Evolutionary conservation across 2,797 vertebrate genomes (phyloP), one percentile per base, ranked within the genome.

Genomic region (Lagorchestes hirsutus): DNA sequence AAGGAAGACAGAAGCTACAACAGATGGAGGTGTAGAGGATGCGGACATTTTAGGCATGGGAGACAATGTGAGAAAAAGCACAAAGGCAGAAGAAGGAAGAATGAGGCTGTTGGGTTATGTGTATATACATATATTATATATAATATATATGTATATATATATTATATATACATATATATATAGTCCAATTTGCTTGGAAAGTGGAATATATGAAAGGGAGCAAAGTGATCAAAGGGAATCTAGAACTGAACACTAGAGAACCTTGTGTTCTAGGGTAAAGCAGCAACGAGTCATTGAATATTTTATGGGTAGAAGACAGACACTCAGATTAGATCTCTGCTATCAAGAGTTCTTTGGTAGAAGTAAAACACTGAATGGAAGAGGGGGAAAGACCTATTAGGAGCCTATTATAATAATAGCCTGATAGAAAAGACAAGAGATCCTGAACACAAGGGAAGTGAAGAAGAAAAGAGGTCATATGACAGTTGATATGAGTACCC

Each of bases 111-210:
- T 82, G n/a, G n/a, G 6, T 24, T 82, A 40, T 22, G 1, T 31
- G 13, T 55, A 0, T 54, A 11, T 11, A 11, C 5, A 11, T 3
- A 50, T 3, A 50, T 3, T n/a, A n/a, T n/a, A n/a, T n/a, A n/a
- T 50, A 50, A 50, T 52, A 52, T 52, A 52, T 5, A 52, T 52
- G 5, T 46, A 46, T 3, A 46, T 46, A 46, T 46, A 46, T 3
- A 46, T 46, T 46, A 46, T 46, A 46, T 46, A 46, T 57, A 57
- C 9, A 11, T 54, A 59, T 31, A 22, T 74, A 22, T 22, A 40
- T 74, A 74, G 5, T 40, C n/a, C 67, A 82, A 46, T 82, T 46
- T 82, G n/a, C 22, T 18, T 82, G 67, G n/a, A 82, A 82, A 82
- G 67, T 11, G 4, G 22, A 62, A 62, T n/a, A 40, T 40, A 18